A percentile compares a stretch with the other conserved stretches of the same genome.
Conservation (phyloP, 1,140 invertebrate genomes). For the Onthophagus taurus region DNA sequence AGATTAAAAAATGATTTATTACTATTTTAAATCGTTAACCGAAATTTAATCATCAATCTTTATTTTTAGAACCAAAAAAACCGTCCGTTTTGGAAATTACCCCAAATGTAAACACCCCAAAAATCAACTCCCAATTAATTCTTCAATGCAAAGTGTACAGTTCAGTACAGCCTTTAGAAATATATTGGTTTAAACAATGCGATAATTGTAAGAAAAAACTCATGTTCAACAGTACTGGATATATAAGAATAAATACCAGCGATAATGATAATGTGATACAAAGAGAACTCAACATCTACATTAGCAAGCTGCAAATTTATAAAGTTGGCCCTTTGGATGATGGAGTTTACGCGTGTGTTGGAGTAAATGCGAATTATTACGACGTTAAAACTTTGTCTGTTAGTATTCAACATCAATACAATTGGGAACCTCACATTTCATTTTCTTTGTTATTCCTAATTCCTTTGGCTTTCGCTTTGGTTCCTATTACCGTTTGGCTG, state of each 20-base stretch:
- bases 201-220: conserved; percentile 23
- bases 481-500: conserved; percentile 27
- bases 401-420: not conserved
- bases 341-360: conserved; percentile 31
- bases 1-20: no score
- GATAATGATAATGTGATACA: conserved; percentile 15
- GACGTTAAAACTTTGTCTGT: conserved; percentile 13
- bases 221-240: conserved; percentile 22
- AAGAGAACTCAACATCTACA: conserved; percentile 21
- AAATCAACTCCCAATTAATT: conserved; percentile 24
- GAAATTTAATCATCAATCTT: not conserved
- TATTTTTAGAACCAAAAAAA: conserved; percentile 8
- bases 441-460: conserved; percentile 29
- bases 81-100: conserved; percentile 23
- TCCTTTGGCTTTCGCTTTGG: conserved; percentile 23
- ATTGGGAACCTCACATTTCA: conserved; percentile 16
- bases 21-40: not conserved
- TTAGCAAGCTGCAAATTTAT: conserved; percentile 32
- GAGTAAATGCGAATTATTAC: conserved; percentile 20
- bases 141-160: conserved; percentile 31
- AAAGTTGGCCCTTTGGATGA: conserved; percentile 25
- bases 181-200: conserved; percentile 32
- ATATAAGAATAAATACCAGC: conserved; percentile 22
- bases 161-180: conserved; percentile 21
- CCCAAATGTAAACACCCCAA: conserved; percentile 24